These are phyloP conservation scores for Sinocyclocheilus anshuiensis DNA, from an alignment of 2,113 vertebrate species.

Conservation along the genomic window DNA sequence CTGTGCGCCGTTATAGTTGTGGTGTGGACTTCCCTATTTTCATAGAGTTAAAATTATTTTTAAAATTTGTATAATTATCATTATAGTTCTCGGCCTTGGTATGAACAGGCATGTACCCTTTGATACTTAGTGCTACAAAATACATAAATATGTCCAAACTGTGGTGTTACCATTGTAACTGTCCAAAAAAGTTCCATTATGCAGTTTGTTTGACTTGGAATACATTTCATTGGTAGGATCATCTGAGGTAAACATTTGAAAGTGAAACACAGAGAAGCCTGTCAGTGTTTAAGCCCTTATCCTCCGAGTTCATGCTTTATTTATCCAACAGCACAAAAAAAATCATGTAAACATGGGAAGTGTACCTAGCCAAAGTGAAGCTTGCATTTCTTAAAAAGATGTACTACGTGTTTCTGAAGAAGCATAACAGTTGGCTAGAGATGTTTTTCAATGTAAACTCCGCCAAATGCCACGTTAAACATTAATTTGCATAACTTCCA, in stretches of 20 bases:
- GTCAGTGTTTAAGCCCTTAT: background rate
- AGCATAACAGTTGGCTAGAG: background rate
- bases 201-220: background rate
- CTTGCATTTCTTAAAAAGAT: background rate
- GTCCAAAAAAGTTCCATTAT: background rate
- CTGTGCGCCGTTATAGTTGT: background rate
- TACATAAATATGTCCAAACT: background rate
- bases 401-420: background rate
- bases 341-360: background rate
- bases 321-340: constrained; percentile 2
- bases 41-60: background rate
- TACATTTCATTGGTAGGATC: background rate
- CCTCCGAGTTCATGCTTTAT: background rate
- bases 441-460: background rate
- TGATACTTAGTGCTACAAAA: background rate
- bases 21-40: background rate
- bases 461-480: background rate
- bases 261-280: background rate
- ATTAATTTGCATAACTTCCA: constrained; percentile 27
- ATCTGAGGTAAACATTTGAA: background rate
- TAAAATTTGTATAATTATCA: background rate
- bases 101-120: too few relatives aligned
- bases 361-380: background rate
- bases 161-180: background rate
- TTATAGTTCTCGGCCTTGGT: background rate